These are phyloP conservation scores for Candoia aspera DNA, from an alignment of 2,113 vertebrate genomes.

Conservation along the genomic window DNA sequence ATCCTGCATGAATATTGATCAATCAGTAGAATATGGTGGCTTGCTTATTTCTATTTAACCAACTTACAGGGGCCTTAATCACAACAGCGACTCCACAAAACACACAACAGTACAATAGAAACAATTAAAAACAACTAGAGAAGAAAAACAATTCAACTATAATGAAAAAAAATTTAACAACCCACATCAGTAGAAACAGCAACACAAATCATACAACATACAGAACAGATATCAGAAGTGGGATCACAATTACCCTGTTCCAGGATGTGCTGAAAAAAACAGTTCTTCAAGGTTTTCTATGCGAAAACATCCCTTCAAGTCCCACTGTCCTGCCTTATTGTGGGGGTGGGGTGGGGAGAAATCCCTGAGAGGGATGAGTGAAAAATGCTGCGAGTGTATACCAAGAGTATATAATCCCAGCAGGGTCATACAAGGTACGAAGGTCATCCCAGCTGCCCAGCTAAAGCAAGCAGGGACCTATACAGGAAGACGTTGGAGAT, in stretches of 20 bases:
- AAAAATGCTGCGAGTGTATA: background rate
- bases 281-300: background rate
- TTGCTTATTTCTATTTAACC: too few relatives aligned
- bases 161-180: background rate
- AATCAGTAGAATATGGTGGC: too few relatives aligned
- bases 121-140: too few relatives aligned
- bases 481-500: background rate
- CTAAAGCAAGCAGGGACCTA: background rate
- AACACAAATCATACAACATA: background rate
- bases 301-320: background rate
- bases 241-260: background rate
- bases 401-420: background rate
- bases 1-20: background rate
- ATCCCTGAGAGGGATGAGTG: background rate
- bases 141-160: background rate
- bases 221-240: background rate
- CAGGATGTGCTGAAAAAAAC: background rate
- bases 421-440: background rate
- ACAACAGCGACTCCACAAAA: too few relatives aligned
- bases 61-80: too few relatives aligned
- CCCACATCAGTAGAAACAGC: background rate
- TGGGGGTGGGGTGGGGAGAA: background rate
- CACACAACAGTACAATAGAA: too few relatives aligned
- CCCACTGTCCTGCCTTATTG: background rate
- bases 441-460: background rate